Conservation (phyloP, 2,797 vertebrate species). For the Micropoecilia bifurca region DNA sequence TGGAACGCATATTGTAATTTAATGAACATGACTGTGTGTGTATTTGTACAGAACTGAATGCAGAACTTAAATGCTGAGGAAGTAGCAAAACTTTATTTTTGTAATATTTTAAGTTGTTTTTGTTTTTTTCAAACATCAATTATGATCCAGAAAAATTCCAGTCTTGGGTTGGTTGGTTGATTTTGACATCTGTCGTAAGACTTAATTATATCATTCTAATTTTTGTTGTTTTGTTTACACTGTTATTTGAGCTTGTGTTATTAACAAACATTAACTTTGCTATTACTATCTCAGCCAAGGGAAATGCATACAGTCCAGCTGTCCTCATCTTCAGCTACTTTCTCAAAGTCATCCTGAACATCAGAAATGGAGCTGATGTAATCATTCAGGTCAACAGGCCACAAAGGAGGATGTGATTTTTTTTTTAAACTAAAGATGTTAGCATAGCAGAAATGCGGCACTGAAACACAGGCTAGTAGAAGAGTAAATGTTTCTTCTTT, state of each 20-base stretch:
- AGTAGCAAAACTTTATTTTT: not conserved
- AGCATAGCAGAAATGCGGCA: not conserved
- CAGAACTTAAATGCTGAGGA: not conserved
- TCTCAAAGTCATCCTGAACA: constrained; percentile 15
- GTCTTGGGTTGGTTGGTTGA: constrained; percentile 20
- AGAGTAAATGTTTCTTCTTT: not conserved
- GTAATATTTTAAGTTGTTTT: not conserved
- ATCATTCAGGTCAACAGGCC: not conserved
- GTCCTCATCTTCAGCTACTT: constrained; percentile 21
- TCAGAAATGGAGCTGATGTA: constrained; percentile 3
- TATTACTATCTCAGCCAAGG: constrained; percentile 11
- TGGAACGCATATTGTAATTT: not conserved
- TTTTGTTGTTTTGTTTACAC: constrained; percentile 21
- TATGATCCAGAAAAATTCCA: too few species aligned
- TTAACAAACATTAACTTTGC: not conserved
- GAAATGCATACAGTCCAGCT: not conserved
- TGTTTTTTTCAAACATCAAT: not conserved
- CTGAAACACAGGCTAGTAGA: not conserved
- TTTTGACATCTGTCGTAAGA: constrained; percentile 23
- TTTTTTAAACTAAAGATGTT: not conserved
- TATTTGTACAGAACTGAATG: not conserved
- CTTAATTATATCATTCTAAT: constrained; percentile 25
- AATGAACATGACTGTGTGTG: not conserved
- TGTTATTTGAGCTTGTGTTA: constrained; percentile 8
- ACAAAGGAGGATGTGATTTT: not conserved